phyloP scores from a whole-genome alignment of 1,140 invertebrate species.

The Pseudomyrmex sp. region DNA sequence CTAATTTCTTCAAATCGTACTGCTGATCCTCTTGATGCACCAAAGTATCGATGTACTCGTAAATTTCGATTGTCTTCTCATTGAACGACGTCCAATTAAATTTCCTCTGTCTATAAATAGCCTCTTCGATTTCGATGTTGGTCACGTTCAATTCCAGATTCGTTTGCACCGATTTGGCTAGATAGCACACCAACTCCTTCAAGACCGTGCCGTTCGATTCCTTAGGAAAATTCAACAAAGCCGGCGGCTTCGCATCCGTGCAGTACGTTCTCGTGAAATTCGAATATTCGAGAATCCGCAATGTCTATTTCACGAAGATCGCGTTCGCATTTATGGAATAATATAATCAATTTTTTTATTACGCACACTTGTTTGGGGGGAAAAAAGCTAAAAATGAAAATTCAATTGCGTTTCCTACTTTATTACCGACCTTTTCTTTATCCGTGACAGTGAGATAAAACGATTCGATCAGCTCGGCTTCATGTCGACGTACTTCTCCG shows the following conservation, averaged over 20 bases:
- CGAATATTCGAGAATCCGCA: conserved; percentile 79
- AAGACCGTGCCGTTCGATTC: conserved; percentile 76
- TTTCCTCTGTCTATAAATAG: not conserved
- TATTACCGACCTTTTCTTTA: conserved; percentile 73
- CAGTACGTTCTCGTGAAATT: conserved; percentile 80
- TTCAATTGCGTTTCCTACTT: not conserved
- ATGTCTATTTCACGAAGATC: conserved; percentile 62
- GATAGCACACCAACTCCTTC: conserved; percentile 77
- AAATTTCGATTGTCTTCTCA: conserved; percentile 77
- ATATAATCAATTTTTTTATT: too few species aligned
- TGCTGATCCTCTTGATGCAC: conserved; percentile 66
- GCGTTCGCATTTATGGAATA: not conserved
- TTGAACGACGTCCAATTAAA: conserved; percentile 82
- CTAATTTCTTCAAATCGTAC: conserved; percentile 60
- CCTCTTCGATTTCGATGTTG: conserved; percentile 55
- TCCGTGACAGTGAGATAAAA: conserved; percentile 80
- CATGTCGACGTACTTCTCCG: conserved; percentile 71
- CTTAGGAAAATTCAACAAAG: conserved; percentile 77
- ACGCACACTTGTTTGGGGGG: too few species aligned
- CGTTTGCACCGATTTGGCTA: conserved; percentile 72
- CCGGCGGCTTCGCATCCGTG: conserved; percentile 58
- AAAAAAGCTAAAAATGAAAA: too few species aligned
- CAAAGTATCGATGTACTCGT: conserved; percentile 77
- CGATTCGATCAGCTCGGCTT: conserved; percentile 77
- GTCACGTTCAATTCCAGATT: conserved; percentile 75